Evolutionary conservation across 2,113 vertebrate species (phyloP).

Genomic region (Grantiella picta): DNA sequence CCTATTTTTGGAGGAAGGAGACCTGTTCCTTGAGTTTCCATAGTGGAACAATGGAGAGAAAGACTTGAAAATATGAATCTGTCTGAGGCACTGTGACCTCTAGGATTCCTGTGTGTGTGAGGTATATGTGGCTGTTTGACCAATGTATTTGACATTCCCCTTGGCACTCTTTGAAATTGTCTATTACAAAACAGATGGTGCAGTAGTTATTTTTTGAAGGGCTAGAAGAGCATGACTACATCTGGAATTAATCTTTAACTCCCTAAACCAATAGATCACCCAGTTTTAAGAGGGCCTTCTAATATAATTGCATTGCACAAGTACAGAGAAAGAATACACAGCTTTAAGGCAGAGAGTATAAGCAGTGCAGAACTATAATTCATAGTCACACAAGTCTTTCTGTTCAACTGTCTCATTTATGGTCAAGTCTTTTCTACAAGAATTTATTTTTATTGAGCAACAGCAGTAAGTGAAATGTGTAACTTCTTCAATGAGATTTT

Average conservation of each 20-base stretch:
- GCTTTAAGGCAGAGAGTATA: constrained; percentile 46
- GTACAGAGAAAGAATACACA: constrained; percentile 14
- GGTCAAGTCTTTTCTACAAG: neutral
- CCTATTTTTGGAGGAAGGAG: neutral
- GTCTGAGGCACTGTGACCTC: constrained; percentile 39
- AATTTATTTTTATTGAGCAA: constrained; percentile 17
- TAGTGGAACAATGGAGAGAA: neutral
- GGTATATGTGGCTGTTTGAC: neutral
- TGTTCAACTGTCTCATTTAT: constrained; percentile 9
- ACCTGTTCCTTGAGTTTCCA: neutral
- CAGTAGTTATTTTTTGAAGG: constrained; percentile 61
- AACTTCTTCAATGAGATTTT: neutral
- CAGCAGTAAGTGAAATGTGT: constrained; percentile 12
- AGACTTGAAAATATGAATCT: constrained; percentile 17
- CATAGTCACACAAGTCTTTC: neutral
- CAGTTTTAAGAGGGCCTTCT: constrained; percentile 44
- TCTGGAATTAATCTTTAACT: constrained; percentile 52
- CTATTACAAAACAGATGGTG: constrained; percentile 60
- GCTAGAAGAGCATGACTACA: constrained; percentile 31
- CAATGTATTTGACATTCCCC: constrained; percentile 52
- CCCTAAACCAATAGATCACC: constrained; percentile 61
- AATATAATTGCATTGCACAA: constrained; percentile 42
- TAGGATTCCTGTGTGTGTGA: constrained; percentile 31
- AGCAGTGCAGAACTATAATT: constrained; percentile 42
- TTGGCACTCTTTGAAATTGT: constrained; percentile 53